Evolutionary conservation across 2,888 invertebrate species (phyloP), one percentile per base, ranked within the genome.

Genomic region (Sycophila texana): DNA sequence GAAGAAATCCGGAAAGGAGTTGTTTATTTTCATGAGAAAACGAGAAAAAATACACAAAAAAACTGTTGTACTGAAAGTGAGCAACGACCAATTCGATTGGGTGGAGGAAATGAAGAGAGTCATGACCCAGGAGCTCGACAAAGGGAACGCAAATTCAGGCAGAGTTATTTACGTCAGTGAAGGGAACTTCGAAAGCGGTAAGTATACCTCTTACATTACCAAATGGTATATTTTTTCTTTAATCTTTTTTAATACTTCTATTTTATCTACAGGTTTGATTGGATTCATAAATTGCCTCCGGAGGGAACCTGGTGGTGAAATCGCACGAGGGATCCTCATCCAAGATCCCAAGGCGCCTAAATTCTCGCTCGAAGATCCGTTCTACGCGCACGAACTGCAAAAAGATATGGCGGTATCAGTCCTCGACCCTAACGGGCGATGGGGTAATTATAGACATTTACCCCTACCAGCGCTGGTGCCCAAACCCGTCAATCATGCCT

Each of bases 211-310:
- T 51, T 57, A 26, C 16, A 3, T 13, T 49, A 49, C 2, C 1
- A 57, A 26, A 57, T 22, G 7, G n/a, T n/a, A n/a, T n/a, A 16
- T 5, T 0, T 10, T 57, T 18, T 57, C 13, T 18, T 12, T 57
- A 57, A 20, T n/a, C 7, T 10, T 57, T 20, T 5, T 57, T 20
- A 12, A 12, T 20, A 5, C 14, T 16, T 20, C 30, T 7, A 51
- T 14, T 58, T 58, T 1, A 39, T 10, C 7, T 7, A 7, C 57
- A 81, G 81, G 79, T 16, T 91, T 98, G 0, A 89, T 97, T 39
- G 99, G 99, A 20, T 90, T 98, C 73, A 94, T 96, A 0, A 97
- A 97, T 85, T 98, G 98, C 89, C 89, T 99, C 39, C 92, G 95
- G 78, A 94, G 93, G 84, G 98, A 98, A 87, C 94, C 95, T 0